Conservation (phyloP, 2,888 invertebrate genomes). For the Actias luna region DNA sequence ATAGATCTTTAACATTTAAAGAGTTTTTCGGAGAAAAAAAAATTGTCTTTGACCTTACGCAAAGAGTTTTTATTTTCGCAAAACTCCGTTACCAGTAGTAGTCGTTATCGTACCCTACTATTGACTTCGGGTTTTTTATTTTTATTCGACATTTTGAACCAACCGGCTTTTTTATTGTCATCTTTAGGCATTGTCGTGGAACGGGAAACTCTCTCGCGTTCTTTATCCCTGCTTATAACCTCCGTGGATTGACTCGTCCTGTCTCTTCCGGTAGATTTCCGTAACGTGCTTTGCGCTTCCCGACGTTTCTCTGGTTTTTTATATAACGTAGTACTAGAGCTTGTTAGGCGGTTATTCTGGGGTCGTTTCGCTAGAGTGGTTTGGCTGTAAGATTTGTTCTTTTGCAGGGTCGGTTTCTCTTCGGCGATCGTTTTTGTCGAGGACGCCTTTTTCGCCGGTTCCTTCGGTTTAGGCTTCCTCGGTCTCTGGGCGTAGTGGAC, state of each 20-base stretch:
- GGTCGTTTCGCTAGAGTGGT: conserved; percentile 64
- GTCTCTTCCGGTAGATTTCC: conserved; percentile 64
- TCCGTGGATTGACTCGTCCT: conserved; percentile 84
- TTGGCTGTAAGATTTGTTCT: conserved; percentile 74
- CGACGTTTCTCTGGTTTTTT: conserved; percentile 72
- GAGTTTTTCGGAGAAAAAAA: neutral
- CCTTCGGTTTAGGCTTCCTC: conserved; percentile 60
- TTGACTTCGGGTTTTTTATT: conserved; percentile 70
- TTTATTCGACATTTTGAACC: conserved; percentile 84
- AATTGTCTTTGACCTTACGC: neutral
- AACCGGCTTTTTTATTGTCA: conserved; percentile 86
- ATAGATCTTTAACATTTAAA: neutral
- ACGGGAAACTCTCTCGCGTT: conserved; percentile 79
- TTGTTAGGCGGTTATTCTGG: conserved; percentile 58
- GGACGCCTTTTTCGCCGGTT: conserved; percentile 66
- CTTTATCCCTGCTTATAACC: conserved; percentile 78
- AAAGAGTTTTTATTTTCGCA: neutral
- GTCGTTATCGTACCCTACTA: conserved; percentile 23
- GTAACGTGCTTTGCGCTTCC: conserved; percentile 59
- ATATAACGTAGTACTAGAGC: conserved; percentile 67
- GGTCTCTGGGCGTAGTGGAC: conserved; percentile 89
- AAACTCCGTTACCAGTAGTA: conserved; percentile 2
- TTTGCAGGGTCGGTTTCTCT: conserved; percentile 65
- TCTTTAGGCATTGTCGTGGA: conserved; percentile 89
- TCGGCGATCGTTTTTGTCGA: conserved; percentile 63